These are phyloP conservation scores for Scaptomyza pallida DNA, from an alignment of 1,140 invertebrate genomes.

Conservation along the genomic window DNA sequence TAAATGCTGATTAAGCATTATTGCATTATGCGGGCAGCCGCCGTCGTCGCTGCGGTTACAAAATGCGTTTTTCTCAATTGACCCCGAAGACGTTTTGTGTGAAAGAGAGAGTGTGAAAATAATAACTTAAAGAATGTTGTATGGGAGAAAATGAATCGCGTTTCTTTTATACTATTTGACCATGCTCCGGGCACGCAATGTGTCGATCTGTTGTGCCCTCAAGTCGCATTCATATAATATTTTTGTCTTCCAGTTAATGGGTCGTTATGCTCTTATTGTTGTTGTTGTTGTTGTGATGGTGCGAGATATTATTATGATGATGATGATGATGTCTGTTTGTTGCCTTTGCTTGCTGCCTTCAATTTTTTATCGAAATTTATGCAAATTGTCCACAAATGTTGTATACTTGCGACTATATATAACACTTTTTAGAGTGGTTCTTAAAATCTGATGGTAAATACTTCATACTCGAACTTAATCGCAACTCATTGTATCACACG, in stretches of 20 bases:
- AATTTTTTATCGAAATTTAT: constrained; percentile 51
- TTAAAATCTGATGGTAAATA: too few relatives aligned
- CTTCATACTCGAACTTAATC: too few relatives aligned
- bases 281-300: background rate
- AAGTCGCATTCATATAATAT: constrained; percentile 13
- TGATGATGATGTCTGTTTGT: background rate
- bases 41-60: constrained; percentile 52
- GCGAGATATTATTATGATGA: constrained; percentile 18
- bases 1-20: constrained; percentile 75
- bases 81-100: constrained; percentile 43
- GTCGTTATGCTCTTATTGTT: constrained; percentile 6
- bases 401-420: constrained; percentile 38
- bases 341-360: constrained; percentile 1
- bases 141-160: background rate
- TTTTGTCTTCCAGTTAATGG: constrained; percentile 8
- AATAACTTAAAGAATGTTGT: too few relatives aligned
- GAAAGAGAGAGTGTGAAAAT: too few relatives aligned
- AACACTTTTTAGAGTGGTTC: constrained; percentile 4
- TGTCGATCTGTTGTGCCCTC: constrained; percentile 17
- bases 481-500: too few relatives aligned
- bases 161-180: constrained; percentile 8
- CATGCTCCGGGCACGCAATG: constrained; percentile 5
- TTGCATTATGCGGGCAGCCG: constrained; percentile 71
- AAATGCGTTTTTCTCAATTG: constrained; percentile 75
- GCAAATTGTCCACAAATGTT: constrained; percentile 33